Evolutionary conservation across 2,888 invertebrate species (phyloP), one percentile per base, ranked within the genome.

Genomic region (Meghimatium bilineatum): DNA sequence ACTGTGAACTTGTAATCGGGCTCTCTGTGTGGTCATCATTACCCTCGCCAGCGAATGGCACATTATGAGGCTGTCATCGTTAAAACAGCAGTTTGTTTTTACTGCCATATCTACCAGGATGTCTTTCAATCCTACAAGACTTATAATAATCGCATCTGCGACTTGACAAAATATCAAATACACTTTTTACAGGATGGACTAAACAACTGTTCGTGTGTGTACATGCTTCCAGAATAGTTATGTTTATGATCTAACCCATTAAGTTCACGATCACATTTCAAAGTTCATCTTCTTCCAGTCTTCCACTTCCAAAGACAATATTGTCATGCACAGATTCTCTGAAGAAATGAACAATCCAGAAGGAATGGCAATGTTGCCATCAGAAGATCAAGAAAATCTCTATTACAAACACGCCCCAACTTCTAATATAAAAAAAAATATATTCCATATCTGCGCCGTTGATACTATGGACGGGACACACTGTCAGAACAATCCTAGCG

Each of bases 401-500:
- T n/a, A 72, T 6, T 60, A 81, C 23, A 72, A n/a, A 38, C n/a
- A 56, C 36, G 29, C 74, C 14, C 29, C 72, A 29, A 63, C 81
- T 0, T 74, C 74, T 60, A 80, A 34, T 52, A 56, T 38, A 20
- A 56, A 5, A 0, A 49, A 60, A 60, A 80, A 71, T n/a, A 63
- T 74, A 34, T 72, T 81, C 81, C 32, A 32, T 0, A 56, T n/a
- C 36, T n/a, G n/a, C 32, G 29, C 5, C 3, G 29, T 2, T 29
- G 56, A 56, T 26, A 20, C 52, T 32, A 10, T 26, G 44, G 80
- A 71, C 56, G 71, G 71, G 20, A 29, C n/a, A n/a, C 63, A 52
- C 26, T 56, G 52, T n/a, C 34, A 29, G 14, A 12, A 6, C 60
- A 49, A 69, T n/a, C 76, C 82, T 26, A 56, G 26, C 29, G 87